phyloP scores from a whole-genome alignment of 2,888 invertebrate species.

The Serrognathus titanus region DNA sequence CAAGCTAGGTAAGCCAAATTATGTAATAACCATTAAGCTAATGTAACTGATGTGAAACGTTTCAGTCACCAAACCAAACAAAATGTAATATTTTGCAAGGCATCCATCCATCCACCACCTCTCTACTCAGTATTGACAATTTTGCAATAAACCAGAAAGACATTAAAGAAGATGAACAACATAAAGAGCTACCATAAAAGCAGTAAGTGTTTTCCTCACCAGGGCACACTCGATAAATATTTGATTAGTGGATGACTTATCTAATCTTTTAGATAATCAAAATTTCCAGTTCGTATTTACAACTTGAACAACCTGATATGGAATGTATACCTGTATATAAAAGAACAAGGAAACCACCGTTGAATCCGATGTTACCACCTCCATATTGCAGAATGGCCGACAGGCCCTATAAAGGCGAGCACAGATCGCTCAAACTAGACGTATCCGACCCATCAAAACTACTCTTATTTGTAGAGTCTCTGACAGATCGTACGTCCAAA shows the following conservation, averaged over 20 bases:
- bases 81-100: too few relatives aligned
- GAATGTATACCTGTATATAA: slow-evolving; percentile 29
- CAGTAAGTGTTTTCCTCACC: too few relatives aligned
- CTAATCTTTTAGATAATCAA: slow-evolving; percentile 27
- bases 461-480: slow-evolving; percentile 53
- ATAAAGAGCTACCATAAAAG: too few relatives aligned
- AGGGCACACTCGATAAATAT: too few relatives aligned
- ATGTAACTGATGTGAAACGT: too few relatives aligned
- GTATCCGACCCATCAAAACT: slow-evolving; percentile 58
- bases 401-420: not conserved
- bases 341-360: slow-evolving; percentile 28
- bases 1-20: too few relatives aligned
- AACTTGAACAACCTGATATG: slow-evolving; percentile 17
- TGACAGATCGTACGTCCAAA: slow-evolving; percentile 51
- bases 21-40: too few relatives aligned
- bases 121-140: too few relatives aligned
- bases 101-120: too few relatives aligned
- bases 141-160: too few relatives aligned
- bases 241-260: slow-evolving; percentile 14
- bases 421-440: slow-evolving; percentile 42
- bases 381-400: slow-evolving; percentile 30
- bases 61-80: too few relatives aligned
- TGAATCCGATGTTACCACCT: slow-evolving; percentile 35
- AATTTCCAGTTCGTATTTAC: slow-evolving; percentile 21
- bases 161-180: too few relatives aligned